A percentile compares a stretch with the other conserved stretches of the same genome.
phyloP scores from a whole-genome alignment of 2,888 invertebrate genomes.

The Gonocerus acuteangulatus region DNA sequence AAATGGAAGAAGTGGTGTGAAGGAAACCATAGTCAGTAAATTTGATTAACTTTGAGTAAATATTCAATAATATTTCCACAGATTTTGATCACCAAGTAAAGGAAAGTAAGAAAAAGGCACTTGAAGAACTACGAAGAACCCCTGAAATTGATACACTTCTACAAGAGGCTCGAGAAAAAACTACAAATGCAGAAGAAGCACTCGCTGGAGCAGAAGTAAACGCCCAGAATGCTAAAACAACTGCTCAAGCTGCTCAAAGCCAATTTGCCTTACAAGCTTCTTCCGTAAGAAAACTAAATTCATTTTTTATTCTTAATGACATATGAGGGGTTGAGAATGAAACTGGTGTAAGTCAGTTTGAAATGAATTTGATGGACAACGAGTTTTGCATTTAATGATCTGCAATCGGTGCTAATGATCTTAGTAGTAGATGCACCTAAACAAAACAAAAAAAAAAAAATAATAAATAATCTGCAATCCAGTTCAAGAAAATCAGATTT shows the following conservation, averaged over 20 bases:
- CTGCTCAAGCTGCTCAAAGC: slow-evolving; percentile 70
- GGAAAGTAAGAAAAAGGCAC: slow-evolving; percentile 71
- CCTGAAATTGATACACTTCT: slow-evolving; percentile 66
- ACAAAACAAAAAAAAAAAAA: no score
- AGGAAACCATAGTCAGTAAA: no score
- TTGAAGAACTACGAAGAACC: slow-evolving; percentile 65
- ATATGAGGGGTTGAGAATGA: background rate
- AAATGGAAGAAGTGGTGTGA: no score
- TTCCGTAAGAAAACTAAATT: slow-evolving; percentile 48
- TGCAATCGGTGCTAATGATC: no score
- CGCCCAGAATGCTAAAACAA: slow-evolving; percentile 62
- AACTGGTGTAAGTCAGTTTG: background rate
- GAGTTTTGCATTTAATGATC: no score
- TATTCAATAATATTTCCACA: no score
- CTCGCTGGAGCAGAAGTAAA: slow-evolving; percentile 68
- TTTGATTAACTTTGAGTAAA: no score
- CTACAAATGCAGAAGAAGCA: slow-evolving; percentile 61
- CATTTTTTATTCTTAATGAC: background rate
- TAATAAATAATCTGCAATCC: no score
- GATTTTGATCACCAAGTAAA: slow-evolving; percentile 86
- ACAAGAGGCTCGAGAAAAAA: slow-evolving; percentile 60
- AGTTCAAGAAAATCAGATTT: no score
- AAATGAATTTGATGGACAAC: no score
- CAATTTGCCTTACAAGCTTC: slow-evolving; percentile 72
- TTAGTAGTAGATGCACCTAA: no score